phyloP scores from a whole-genome alignment of 1,140 invertebrate species.

The Ostrea denselamellosa region DNA sequence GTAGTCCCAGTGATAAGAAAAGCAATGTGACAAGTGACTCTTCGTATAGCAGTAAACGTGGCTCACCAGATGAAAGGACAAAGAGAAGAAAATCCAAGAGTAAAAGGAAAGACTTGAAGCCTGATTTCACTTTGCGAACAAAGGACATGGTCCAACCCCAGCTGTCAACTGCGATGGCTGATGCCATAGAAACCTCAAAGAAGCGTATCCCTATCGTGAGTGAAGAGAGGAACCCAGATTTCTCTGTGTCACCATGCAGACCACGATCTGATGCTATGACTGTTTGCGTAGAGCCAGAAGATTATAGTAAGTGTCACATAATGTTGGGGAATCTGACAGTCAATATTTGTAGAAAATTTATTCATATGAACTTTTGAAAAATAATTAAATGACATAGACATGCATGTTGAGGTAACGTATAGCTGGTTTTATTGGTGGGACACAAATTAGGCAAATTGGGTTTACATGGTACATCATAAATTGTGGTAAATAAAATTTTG shows the following conservation, averaged over 20 bases:
- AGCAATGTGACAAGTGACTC: background rate
- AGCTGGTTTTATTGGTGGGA: too few relatives aligned
- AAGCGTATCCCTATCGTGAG: background rate
- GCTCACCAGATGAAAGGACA: background rate
- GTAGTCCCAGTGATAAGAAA: background rate
- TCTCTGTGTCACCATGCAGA: background rate
- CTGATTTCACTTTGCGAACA: constrained; percentile 54
- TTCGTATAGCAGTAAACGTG: background rate
- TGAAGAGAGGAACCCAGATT: too few relatives aligned
- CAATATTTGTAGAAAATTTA: background rate
- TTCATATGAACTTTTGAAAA: too few relatives aligned
- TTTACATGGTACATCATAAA: too few relatives aligned
- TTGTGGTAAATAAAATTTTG: too few relatives aligned
- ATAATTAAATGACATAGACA: too few relatives aligned
- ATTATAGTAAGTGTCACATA: constrained; percentile 9
- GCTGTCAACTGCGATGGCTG: constrained; percentile 61
- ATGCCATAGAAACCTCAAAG: constrained; percentile 46
- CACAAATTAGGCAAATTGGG: too few relatives aligned
- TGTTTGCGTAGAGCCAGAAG: background rate
- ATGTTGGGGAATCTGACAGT: background rate
- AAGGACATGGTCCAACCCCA: constrained; percentile 52
- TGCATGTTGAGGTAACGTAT: too few relatives aligned
- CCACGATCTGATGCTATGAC: constrained; percentile 41
- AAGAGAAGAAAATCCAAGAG: background rate
- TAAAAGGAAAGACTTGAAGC: constrained; percentile 51